Base-by-base conservation (phyloP, 2,888 invertebrate genomes). In the Caenorhabditis doughertyi region DNA sequence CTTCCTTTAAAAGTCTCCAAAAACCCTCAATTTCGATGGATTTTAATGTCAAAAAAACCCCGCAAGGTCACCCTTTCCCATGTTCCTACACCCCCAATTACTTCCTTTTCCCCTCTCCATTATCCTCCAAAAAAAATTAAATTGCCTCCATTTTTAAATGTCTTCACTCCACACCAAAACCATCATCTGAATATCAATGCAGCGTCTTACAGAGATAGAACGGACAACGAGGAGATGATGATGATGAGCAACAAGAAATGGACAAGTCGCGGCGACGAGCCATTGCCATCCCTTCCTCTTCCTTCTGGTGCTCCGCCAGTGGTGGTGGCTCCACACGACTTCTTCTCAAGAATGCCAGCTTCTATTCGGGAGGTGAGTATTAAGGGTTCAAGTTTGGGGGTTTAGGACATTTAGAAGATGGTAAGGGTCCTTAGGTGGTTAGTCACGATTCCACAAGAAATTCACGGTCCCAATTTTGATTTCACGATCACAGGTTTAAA, bases 161-260 rank as follows among this genome's bases (percentile, higher is more conserved):
- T 39, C 58, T 58, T n/a, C n/a, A n/a, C n/a, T n/a, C n/a, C n/a
- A n/a, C n/a, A n/a, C 16, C 58, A 13, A 39, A 21, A 39, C n/a
- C 58, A 9, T 23, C 35, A 4, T 18, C 18, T 58, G 58, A 58
- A 58, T 58, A 39, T 23, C 39, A 58, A 58, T 35, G 35, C 39
- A 21, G 32, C 23, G 58, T 39, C 58, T 39, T 23, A 64, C 51
- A 32, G 65, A 35, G 21, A 51, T 29, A 51, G n/a, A n/a, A 51
- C 32, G 53, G 35, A 32, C 47, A 32, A 21, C 16, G 70, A 58
- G 39, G 39, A 35, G 39, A 71, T 56, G 58, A 27, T 76, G 68
- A 42, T 76, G 76, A 76, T 67, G 58, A 60, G 68, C 58, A 68
- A 60, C 49, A 67, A 58, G 42, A 76, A 76, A 51, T 68, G 67